Conservation (phyloP, 2,113 vertebrate genomes). For the Rattus rattus region DNA sequence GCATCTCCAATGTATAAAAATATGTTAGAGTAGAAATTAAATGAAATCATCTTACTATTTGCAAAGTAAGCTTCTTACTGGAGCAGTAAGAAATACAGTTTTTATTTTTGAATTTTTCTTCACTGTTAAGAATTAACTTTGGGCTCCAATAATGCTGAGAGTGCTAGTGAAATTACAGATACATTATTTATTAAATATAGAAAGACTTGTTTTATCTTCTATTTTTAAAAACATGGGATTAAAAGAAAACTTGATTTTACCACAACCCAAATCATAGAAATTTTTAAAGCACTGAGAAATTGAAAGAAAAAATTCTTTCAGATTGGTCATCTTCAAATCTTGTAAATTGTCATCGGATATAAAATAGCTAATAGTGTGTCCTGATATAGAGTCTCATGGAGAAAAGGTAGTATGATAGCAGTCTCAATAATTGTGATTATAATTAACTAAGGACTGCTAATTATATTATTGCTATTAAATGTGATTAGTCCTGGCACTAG, state of each 20-base stretch:
- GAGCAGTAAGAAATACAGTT: neutral
- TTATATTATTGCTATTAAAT: neutral
- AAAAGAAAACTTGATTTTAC: neutral
- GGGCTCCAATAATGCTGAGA: neutral
- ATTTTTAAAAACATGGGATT: neutral
- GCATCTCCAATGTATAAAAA: neutral
- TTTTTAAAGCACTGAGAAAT: neutral
- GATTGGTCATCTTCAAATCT: neutral
- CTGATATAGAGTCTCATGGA: neutral
- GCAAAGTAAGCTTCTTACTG: neutral
- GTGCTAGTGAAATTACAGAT: too few species aligned
- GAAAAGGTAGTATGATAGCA: rapidly evolving
- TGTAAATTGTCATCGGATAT: neutral
- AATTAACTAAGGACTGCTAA: neutral
- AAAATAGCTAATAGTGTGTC: neutral
- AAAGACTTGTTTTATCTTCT: neutral
- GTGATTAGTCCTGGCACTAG: neutral
- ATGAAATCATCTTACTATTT: neutral
- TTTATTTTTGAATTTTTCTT: neutral
- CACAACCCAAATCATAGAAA: neutral
- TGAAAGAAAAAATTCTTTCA: neutral
- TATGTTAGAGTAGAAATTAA: neutral
- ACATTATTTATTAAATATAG: neutral
- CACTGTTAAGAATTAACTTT: neutral
- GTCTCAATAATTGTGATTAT: neutral